Evolutionary conservation across 2,888 invertebrate genomes (phyloP), one percentile per base, ranked within the genome.

Genomic region (Drosophila emarginata): DNA sequence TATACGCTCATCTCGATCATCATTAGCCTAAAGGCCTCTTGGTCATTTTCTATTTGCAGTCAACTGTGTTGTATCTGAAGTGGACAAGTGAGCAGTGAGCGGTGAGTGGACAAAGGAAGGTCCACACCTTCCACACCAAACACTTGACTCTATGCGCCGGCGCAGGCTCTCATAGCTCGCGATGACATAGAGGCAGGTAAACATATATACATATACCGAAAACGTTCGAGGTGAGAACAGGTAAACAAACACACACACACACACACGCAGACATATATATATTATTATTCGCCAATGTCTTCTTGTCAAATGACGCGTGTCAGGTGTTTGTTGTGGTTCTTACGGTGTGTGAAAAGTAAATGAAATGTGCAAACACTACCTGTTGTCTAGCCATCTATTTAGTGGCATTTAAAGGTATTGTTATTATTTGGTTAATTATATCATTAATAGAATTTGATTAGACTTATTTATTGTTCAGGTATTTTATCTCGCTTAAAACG

Each of bases 71-170:
- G 40, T 58, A 88, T 83, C 57, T 79, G 68, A 73, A 80, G 78
- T 79, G 81, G 72, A 85, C 89, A 88, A 85, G 88, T 88, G 54
- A 45, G 45, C 32, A 32, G 32, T 18, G 32, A 32, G 32, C 9
- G 32, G 9, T 32, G 4, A 32, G n/a, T 36, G 36, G 54, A 79
- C 67, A 74, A 74, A 85, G 70, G 37, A 36, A 74, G 62, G 26
- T 37, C 73, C 73, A 40, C 65, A 73, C 67, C 52, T 26, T 26
- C 26, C 26, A 26, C 6, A 28, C 56, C 9, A 37, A 7, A 15
- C 86, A 89, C 90, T 89, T 90, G 90, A 89, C 90, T 89, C 78
- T 80, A 89, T 89, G 80, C 87, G 79, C 88, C 86, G 77, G 82
- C 85, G 79, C 82, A 83, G 80, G 69, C 80, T 45, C 45, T 45